A percentile compares a stretch with the other conserved stretches of the same genome.
Evolutionary conservation across 2,888 invertebrate species (phyloP).

Genomic region (Bombylius major): DNA sequence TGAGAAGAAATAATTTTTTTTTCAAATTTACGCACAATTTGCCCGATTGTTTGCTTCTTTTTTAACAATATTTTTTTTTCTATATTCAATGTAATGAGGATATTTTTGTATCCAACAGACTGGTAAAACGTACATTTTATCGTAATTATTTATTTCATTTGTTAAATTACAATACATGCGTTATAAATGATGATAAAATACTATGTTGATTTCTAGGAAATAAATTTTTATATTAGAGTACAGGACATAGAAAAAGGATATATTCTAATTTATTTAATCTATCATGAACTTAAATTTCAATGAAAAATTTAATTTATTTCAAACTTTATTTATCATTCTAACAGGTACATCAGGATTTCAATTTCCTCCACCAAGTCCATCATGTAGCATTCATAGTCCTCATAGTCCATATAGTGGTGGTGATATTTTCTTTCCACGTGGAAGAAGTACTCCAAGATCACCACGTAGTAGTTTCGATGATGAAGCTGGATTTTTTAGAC

Average conservation of each 20-base stretch:
- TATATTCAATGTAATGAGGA: neutral
- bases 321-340: conserved; percentile 12
- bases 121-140: too few species aligned
- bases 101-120: too few species aligned
- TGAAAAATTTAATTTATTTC: neutral
- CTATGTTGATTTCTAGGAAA: too few species aligned
- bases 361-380: conserved; percentile 35
- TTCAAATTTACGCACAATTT: conserved; percentile 12
- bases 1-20: conserved; percentile 5
- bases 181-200: too few species aligned
- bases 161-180: too few species aligned
- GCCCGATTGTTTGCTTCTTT: conserved; percentile 8
- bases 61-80: conserved; percentile 1
- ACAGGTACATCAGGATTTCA: conserved; percentile 33
- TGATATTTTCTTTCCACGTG: conserved; percentile 33
- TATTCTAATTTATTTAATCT: too few species aligned
- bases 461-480: conserved; percentile 31
- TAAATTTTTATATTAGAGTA: neutral
- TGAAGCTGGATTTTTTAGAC: conserved; percentile 28
- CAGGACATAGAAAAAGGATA: neutral
- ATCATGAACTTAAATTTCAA: too few species aligned
- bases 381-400: conserved; percentile 30
- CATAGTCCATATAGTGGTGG: conserved; percentile 23
- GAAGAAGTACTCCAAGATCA: conserved; percentile 27
- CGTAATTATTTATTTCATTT: too few species aligned